Evolutionary conservation across 2,888 invertebrate species (phyloP).

Genomic region (Zygogramma bicolorata): DNA sequence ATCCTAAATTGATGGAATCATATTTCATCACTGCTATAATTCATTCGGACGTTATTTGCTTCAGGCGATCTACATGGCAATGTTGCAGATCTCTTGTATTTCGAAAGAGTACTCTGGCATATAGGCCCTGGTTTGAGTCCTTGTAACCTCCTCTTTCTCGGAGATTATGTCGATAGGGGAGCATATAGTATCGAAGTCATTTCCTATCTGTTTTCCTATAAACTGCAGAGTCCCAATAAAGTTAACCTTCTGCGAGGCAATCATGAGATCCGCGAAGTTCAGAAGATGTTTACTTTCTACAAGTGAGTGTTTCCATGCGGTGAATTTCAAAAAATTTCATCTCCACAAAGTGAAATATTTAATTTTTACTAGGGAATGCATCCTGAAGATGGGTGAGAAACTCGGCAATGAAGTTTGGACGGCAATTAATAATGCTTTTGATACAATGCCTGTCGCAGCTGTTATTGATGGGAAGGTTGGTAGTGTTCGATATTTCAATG

Average conservation of each 20-base stretch:
- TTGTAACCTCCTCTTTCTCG: slow-evolving; percentile 76
- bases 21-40: too few relatives aligned
- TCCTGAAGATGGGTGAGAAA: slow-evolving; percentile 75
- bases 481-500: neutral
- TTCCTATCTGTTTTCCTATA: slow-evolving; percentile 78
- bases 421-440: slow-evolving; percentile 78
- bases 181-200: slow-evolving; percentile 77
- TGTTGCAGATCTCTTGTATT: slow-evolving; percentile 74
- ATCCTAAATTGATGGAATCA: too few relatives aligned
- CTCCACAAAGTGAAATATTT: neutral
- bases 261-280: slow-evolving; percentile 81
- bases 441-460: slow-evolving; percentile 79
- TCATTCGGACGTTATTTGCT: too few relatives aligned
- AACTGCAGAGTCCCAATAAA: slow-evolving; percentile 75
- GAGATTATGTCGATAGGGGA: slow-evolving; percentile 84
- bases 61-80: slow-evolving; percentile 84
- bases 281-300: slow-evolving; percentile 80
- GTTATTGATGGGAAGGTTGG: slow-evolving; percentile 78
- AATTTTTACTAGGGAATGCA: slow-evolving; percentile 72
- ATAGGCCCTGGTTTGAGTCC: slow-evolving; percentile 76
- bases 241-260: slow-evolving; percentile 78
- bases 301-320: slow-evolving; percentile 68
- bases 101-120: slow-evolving; percentile 79
- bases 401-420: slow-evolving; percentile 77
- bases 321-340: neutral